These are phyloP conservation scores for Aphelocoma californica DNA, from an alignment of 2,797 vertebrate species.

Conservation along the genomic window DNA sequence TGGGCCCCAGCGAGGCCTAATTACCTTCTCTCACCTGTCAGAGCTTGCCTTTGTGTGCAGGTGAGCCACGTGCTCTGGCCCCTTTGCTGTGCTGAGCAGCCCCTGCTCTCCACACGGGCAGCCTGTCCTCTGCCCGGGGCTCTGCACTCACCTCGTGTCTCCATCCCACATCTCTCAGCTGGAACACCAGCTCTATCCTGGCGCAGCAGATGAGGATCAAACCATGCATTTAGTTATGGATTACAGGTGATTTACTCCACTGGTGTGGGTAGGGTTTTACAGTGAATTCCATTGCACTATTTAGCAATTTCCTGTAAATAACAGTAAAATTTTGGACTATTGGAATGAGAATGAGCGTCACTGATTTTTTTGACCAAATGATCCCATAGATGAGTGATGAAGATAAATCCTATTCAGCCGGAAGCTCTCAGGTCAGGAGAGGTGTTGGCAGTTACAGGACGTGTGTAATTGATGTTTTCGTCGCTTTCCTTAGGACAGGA, in stretches of 20 bases:
- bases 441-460: neutral
- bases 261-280: fast-evolving
- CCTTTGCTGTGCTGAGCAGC: neutral
- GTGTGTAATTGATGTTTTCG: fast-evolving
- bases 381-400: neutral
- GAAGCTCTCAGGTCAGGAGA: neutral
- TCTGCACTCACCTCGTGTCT: neutral
- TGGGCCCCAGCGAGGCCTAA: neutral
- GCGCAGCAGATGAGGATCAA: neutral
- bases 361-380: neutral
- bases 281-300: neutral
- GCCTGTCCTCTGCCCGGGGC: neutral
- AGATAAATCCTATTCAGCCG: neutral
- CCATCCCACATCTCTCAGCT: neutral
- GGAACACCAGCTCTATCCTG: neutral
- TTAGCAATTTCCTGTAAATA: neutral
- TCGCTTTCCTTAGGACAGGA: neutral
- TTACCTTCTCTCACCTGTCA: neutral
- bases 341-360: fast-evolving
- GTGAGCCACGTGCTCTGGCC: fast-evolving
- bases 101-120: neutral
- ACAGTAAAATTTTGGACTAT: neutral
- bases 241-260: neutral
- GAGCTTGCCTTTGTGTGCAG: neutral
- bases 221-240: neutral